Base-by-base conservation (phyloP, 1,140 invertebrate species). In the Bilobella aurantiaca region DNA sequence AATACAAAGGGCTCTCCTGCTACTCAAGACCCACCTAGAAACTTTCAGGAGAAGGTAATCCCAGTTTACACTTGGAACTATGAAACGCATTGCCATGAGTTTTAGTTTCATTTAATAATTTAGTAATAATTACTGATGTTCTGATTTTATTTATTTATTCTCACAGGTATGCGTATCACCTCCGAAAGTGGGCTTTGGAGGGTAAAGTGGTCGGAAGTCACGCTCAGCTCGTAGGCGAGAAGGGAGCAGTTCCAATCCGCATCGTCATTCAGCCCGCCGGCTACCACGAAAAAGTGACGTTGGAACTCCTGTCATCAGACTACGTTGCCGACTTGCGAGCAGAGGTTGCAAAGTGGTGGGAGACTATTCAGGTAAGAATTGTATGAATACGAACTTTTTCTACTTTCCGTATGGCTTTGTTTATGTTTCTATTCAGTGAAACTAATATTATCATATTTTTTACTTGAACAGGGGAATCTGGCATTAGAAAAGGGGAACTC, bases 301-400 rank as follows among this genome's bases (percentile, higher is more conserved):
- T 93, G 28, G 84, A 88, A 64, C 78, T 96, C 75, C 81, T 87
- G 28, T 85, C 84, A 42, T 85, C 86, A 18, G 91, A 96, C 77
- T 85, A 90, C 70, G 86, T 96, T 3, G 92, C 90, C 0, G 92
- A 96, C 77, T 78, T 96, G 21, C 81, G 93, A 65, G 93, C 93
- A 0, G 93, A 96, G 81, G 89, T 95, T 18, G 88, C 89, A n/a
- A 86, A 90, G 61, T 95, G 92, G 91, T 92, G 89, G 87, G 87
- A 90, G 73, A 75, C 75, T n/a, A 66, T 82, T n/a, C 79, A 84
- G 67, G 67, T 65, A 76, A n/a, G 34, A n/a, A 30, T 16, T 57
- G 16, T 23, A n/a, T 30, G 18, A 42, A 42, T 8, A 42, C 8
- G 46, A 16, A 59, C 8, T 12, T 12, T 18, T 18, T 12, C 8